These are phyloP conservation scores for Schrankia costaestrigalis DNA, from an alignment of 2,888 invertebrate genomes.

Conservation along the genomic window DNA sequence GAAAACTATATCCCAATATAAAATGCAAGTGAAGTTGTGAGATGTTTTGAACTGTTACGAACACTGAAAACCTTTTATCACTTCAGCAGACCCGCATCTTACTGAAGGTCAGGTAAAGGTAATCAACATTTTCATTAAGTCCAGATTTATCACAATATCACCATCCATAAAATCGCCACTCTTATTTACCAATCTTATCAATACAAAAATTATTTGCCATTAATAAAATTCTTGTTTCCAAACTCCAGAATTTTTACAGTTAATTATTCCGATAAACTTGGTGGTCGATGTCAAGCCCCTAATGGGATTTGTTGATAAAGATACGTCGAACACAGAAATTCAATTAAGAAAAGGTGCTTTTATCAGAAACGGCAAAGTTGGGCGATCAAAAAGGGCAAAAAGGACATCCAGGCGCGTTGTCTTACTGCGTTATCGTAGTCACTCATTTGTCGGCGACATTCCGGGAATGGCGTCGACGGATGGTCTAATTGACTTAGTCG, in stretches of 20 bases:
- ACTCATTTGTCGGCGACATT: slow-evolving; percentile 76
- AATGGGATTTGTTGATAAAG: slow-evolving; percentile 70
- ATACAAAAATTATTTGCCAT: slow-evolving; percentile 32
- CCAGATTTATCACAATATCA: no score
- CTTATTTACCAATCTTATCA: slow-evolving; percentile 35
- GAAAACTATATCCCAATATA: no score
- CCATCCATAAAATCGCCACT: no score
- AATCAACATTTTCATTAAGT: no score
- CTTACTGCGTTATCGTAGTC: slow-evolving; percentile 65
- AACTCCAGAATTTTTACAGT: slow-evolving; percentile 47
- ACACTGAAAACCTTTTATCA: no score
- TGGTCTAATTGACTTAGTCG: slow-evolving; percentile 78
- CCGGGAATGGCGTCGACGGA: slow-evolving; percentile 77
- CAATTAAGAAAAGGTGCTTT: slow-evolving; percentile 72
- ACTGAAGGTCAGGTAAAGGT: no score
- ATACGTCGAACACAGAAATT: slow-evolving; percentile 66
- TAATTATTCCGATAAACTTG: slow-evolving; percentile 59
- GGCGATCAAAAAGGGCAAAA: slow-evolving; percentile 51
- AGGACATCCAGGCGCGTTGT: slow-evolving; percentile 48
- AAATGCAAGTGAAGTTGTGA: no score
- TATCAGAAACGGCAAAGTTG: slow-evolving; percentile 63
- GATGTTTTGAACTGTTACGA: no score
- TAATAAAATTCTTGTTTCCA: slow-evolving; percentile 39
- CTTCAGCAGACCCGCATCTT: no score
- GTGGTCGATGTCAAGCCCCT: slow-evolving; percentile 47